Base-by-base conservation (phyloP, 2,888 invertebrate genomes). In the Anoplius nigerrimus region DNA sequence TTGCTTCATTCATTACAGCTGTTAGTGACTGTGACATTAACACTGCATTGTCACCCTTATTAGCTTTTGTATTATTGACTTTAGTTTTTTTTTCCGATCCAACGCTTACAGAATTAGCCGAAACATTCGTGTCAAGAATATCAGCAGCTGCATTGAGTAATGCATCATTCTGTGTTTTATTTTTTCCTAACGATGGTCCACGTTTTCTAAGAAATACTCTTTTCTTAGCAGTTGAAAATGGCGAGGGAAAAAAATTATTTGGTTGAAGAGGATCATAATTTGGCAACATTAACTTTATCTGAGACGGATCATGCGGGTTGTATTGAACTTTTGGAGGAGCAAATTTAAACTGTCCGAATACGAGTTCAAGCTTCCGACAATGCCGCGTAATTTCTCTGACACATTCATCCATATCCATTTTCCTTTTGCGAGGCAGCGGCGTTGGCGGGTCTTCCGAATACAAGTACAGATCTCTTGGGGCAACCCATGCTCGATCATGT, bases 401-500 rank as follows among this genome's bases (percentile, higher is more conserved):
- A 24, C 88, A 88, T 16, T 84, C 82, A 20, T 86, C 86, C 84
- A 89, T 84, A 34, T 88, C 88, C 20, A 81, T 55, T 52, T 84
- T 87, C 18, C 86, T 81, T 48, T 88, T 88, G 1, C 85, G 84
- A 0, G 88, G 84, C 2, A 85, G 69, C 0, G 84, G 81, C 2
- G 82, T 81, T 2, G 88, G 88, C 0, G 88, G 87, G 0, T 89
- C 93, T 81, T 93, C 92, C 0, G 95, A 96, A 86, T 95, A 95
- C 2, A 97, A 90, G 87, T 92, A 97, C 84, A 97, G 95, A 87
- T 97, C 95, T 76, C 93, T 93, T 0, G 93, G 91, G 0, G 95
- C 93, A 15, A 98, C 95, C 96, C 97, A 97, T 5, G 97, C 97
- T 62, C 97, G 92, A 89, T 98, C 98, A 89, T 98, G 98, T 18